Percentiles rank a stretch among this genome's conserved stretches.
phyloP scores from a whole-genome alignment of 2,888 invertebrate species.

The Pecten maximus region DNA sequence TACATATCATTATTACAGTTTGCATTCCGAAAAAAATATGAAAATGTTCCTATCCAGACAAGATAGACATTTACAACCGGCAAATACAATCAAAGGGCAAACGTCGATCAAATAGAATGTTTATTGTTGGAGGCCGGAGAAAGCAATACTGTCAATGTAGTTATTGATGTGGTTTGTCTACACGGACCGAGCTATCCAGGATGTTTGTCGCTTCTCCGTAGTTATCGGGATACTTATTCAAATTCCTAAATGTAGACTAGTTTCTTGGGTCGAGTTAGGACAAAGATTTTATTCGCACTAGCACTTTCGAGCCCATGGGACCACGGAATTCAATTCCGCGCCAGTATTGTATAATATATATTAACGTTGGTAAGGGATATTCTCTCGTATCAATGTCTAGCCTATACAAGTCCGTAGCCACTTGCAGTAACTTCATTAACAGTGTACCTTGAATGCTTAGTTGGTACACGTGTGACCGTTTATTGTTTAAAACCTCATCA shows the following conservation, averaged over 20 bases:
- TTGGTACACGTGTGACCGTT: too few species aligned
- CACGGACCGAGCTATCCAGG: not conserved
- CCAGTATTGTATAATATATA: not conserved
- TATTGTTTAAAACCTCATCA: too few species aligned
- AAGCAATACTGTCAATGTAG: not conserved
- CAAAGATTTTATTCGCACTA: not conserved
- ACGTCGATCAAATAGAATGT: not conserved
- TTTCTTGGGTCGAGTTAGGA: too few species aligned
- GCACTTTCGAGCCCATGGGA: not conserved
- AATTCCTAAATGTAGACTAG: not conserved
- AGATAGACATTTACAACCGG: not conserved
- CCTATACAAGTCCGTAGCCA: not conserved
- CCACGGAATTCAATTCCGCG: not conserved
- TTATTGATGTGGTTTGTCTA: not conserved
- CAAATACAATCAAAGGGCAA: not conserved
- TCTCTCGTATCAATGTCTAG: not conserved
- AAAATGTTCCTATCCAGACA: too few species aligned
- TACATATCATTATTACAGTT: too few species aligned
- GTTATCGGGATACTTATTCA: not conserved
- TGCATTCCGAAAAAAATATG: too few species aligned
- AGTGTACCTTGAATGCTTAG: too few species aligned
- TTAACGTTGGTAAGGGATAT: not conserved
- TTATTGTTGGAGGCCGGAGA: not conserved
- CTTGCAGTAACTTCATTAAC: not conserved
- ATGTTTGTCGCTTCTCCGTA: not conserved